Conservation (phyloP, 2,797 vertebrate species). For the Apodemus agrarius region DNA sequence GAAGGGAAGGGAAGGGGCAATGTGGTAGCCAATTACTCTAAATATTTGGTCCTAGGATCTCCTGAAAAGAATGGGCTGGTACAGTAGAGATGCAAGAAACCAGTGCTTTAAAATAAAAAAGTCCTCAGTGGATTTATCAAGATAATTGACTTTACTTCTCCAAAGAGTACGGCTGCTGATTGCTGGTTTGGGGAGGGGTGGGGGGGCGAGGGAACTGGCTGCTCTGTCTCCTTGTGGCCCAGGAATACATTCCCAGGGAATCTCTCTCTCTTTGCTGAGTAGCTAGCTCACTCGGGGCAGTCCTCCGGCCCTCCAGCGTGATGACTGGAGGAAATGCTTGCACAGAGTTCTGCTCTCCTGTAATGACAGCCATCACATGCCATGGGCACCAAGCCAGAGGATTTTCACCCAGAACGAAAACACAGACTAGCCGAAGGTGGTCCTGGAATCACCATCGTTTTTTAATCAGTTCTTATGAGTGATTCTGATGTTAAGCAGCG, state of each 20-base stretch:
- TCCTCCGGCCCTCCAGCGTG: conserved; percentile 80
- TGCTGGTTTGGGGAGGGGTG: conserved; percentile 81
- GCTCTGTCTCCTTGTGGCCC: conserved; percentile 78
- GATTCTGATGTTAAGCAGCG: conserved; percentile 62
- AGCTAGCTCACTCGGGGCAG: conserved; percentile 81
- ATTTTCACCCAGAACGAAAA: conserved; percentile 81
- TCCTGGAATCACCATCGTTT: conserved; percentile 76
- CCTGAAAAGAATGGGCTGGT: conserved; percentile 83
- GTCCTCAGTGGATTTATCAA: not conserved
- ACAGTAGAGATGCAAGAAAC: conserved; percentile 84
- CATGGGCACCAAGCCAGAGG: conserved; percentile 80
- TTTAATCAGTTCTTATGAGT: conserved; percentile 63
- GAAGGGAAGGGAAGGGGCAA: not conserved
- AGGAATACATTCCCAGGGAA: conserved; percentile 84
- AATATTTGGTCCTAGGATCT: conserved; percentile 84
- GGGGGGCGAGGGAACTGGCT: conserved; percentile 81
- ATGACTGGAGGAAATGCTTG: conserved; percentile 83
- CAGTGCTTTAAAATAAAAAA: conserved; percentile 56
- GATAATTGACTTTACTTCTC: conserved; percentile 83
- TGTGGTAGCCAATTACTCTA: conserved; percentile 84
- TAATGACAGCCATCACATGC: conserved; percentile 83
- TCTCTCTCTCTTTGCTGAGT: conserved; percentile 83
- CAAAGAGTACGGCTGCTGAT: conserved; percentile 86
- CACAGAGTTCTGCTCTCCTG: conserved; percentile 82
- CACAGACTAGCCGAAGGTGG: conserved; percentile 79